A percentile compares a stretch with the other conserved stretches of the same genome.
Conservation (phyloP, 37 sponge, comb jelly and placozoan genomes). For the Theonella swinhoei region DNA sequence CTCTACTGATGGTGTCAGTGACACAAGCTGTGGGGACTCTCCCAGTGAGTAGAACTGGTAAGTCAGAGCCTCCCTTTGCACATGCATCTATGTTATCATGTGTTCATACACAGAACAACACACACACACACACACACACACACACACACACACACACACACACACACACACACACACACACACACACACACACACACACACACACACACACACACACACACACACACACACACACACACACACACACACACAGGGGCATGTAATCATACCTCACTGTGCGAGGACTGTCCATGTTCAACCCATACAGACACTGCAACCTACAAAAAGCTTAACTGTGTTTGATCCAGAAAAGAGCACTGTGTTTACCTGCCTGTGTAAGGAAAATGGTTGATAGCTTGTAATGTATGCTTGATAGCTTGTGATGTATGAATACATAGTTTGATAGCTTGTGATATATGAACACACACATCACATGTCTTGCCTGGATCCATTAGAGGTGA, state of each 20-base stretch:
- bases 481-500: neutral
- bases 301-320: neutral
- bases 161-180: too few relatives aligned
- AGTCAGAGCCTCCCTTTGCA: slow-evolving; percentile 6
- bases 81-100: too few relatives aligned
- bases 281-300: neutral
- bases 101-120: too few relatives aligned
- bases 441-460: too few relatives aligned
- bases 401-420: too few relatives aligned
- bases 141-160: too few relatives aligned
- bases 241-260: neutral
- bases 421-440: too few relatives aligned
- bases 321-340: neutral
- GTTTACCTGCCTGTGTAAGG: neutral
- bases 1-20: neutral
- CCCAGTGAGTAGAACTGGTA: slow-evolving; percentile 29
- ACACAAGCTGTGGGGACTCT: neutral
- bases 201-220: too few relatives aligned
- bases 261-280: neutral
- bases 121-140: too few relatives aligned
- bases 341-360: neutral
- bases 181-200: too few relatives aligned
- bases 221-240: neutral
- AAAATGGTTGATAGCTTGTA: too few relatives aligned
- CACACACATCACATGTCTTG: neutral